Evolutionary conservation across 2,797 vertebrate species (phyloP), one percentile per base, ranked within the genome.

Genomic region (Tachyglossus aculeatus): DNA sequence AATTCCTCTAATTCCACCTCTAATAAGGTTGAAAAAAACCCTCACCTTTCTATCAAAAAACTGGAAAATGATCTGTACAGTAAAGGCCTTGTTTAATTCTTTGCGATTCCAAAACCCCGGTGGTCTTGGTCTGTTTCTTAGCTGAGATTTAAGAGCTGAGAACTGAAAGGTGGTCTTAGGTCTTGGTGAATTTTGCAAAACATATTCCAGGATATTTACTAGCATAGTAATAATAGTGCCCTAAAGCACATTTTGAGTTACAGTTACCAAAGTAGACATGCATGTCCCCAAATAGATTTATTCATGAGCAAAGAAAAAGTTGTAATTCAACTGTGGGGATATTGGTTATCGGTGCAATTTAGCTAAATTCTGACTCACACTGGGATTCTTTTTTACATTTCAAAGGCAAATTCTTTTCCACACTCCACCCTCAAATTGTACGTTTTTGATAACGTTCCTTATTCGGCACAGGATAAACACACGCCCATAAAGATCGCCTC

Each of bases 151-250:
- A 62, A 78, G 57, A 48, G 59, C n/a, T 36, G 47, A 54, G 38
- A 58, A 22, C 39, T 58, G 19, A 5, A 67, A 24, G 25, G 21
- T 65, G 25, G 54, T 27, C 25, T 64, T 22, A 58, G 34, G 27
- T 58, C 62, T 47, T 68, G 24, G 16, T 71, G 50, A 58, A 75
- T 66, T 67, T 60, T 60, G 60, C 68, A 62, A 67, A 78, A 34
- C 54, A 58, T 16, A 58, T 50, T 55, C 6, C 27, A 44, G 57
- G 36, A 50, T 37, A 39, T 27, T 40, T 29, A 39, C 37, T 39
- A 18, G 10, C 10, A 39, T 10, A 48, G 2, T 10, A 48, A 27
- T 29, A 9, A 10, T 27, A 47, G 14, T 38, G 57, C n/a, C 50
- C 52, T n/a, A 54, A 66, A 55, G 33, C n/a, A 15, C 43, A 38